Conservation (phyloP, 2,797 vertebrate species). For the Sarcophilus harrisii region DNA sequence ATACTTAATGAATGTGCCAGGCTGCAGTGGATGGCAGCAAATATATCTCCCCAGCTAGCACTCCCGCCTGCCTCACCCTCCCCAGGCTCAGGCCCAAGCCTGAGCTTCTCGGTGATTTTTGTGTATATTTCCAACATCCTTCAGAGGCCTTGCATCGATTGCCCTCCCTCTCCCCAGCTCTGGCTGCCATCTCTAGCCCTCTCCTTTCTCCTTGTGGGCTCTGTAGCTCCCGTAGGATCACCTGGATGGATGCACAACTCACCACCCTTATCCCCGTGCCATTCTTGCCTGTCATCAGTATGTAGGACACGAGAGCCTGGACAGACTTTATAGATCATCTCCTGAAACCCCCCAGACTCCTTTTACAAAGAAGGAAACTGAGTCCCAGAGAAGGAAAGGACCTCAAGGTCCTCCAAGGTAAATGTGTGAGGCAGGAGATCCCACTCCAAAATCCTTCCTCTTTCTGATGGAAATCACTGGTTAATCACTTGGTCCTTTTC, state of each 20-base stretch:
- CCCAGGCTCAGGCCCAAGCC: constrained; percentile 61
- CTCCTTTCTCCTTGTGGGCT: not conserved
- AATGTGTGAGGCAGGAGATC: not conserved
- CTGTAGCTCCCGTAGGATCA: not conserved
- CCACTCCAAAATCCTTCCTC: not conserved
- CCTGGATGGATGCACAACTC: not conserved
- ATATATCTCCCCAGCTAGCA: constrained; percentile 74
- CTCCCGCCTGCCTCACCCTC: constrained; percentile 47
- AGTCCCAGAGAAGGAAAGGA: not conserved
- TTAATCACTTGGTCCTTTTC: not conserved
- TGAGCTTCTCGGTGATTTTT: constrained; percentile 73
- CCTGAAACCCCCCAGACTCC: not conserved
- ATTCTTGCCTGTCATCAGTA: not conserved
- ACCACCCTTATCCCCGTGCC: not conserved
- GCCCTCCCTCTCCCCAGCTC: not conserved
- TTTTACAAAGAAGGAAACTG: not conserved
- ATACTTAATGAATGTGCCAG: constrained; percentile 81
- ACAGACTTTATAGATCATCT: not conserved
- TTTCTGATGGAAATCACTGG: accelerated
- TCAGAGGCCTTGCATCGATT: constrained; percentile 7
- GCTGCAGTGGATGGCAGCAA: constrained; percentile 60
- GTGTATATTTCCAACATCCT: constrained; percentile 47
- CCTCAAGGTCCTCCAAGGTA: not conserved
- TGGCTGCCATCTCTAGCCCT: not conserved
- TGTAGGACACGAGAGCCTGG: not conserved